phyloP scores from a whole-genome alignment of 2,888 invertebrate genomes.

The Pachycephus smyrnensis region DNA sequence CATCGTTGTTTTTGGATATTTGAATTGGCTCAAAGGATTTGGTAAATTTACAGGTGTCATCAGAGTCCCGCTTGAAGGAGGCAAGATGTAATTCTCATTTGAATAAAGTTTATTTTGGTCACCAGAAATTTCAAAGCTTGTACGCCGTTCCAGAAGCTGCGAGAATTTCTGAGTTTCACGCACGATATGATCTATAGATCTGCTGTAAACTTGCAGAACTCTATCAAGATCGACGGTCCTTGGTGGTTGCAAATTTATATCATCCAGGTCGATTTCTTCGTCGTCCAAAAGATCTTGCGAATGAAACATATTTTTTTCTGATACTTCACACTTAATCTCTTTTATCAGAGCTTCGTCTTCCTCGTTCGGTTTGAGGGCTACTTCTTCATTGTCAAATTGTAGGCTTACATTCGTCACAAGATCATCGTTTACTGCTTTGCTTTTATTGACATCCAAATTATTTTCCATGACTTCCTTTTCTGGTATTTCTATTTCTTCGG shows the following conservation, averaged over 20 bases:
- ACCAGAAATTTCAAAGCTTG: no score
- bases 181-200: not conserved
- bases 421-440: no score
- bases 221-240: constrained; percentile 28
- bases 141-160: not conserved
- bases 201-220: constrained; percentile 16
- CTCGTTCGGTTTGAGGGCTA: not conserved
- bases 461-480: no score
- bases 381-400: not conserved
- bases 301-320: not conserved
- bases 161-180: constrained; percentile 3
- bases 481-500: no score
- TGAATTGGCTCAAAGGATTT: no score
- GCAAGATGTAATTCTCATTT: no score
- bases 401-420: no score
- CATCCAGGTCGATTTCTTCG: constrained; percentile 20
- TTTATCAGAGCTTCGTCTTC: not conserved
- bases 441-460: no score
- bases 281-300: not conserved
- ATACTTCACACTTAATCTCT: not conserved
- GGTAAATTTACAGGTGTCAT: no score
- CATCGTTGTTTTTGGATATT: no score
- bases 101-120: no score
- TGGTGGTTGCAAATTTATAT: constrained; percentile 29
- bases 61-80: no score